Base-by-base conservation (phyloP, 2,113 vertebrate genomes). In the Columbina picui region DNA sequence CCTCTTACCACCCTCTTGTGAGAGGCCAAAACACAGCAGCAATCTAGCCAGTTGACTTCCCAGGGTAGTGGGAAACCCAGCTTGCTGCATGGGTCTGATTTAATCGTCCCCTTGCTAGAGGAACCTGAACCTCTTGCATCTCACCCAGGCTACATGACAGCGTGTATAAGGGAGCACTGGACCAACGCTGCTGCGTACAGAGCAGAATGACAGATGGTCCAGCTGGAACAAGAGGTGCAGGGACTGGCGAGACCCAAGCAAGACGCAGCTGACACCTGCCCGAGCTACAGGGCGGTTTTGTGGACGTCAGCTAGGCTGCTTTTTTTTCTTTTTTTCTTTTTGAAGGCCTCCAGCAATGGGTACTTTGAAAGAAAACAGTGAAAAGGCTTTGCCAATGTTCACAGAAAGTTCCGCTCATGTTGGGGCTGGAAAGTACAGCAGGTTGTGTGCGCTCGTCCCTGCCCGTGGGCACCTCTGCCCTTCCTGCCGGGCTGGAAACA, bases 191-290 rank as follows among this genome's bases (percentile, higher is more conserved):
- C 3, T 10, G 53, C 1, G 2, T 7, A 2, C 56, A 25, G 65
- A 68, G 29, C 49, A 23, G 25, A 69, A 12, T 1, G 9, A 59
- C 53, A 79, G 80, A 15, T 23, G 60, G 39, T 34, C 19, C 0
- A 0, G 10, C 49, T 50, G 91, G 65, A 65, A 34, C 8, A 7
- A 60, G 69, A 8, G 11, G 34, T 56, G 68, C 77, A 2, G 3
- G 74, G 32, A 17, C 4, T 1, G 1, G 52, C 0, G 1, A 67
- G 75, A 63, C 63, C 3, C 0, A 0, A 56, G 53, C 68, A 36
- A 4, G 22, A 8, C 0, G 0, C 61, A 67, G 77, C 50, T 64
- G 25, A 1, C 7, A 47, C 78, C 89, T 71, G 52, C 85, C 89
- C 38, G 43, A 38, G 57, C 57, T 45, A 30, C 32, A 17, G 36